phyloP scores from a whole-genome alignment of 2,888 invertebrate species.

The Lacanobia wlatinum region DNA sequence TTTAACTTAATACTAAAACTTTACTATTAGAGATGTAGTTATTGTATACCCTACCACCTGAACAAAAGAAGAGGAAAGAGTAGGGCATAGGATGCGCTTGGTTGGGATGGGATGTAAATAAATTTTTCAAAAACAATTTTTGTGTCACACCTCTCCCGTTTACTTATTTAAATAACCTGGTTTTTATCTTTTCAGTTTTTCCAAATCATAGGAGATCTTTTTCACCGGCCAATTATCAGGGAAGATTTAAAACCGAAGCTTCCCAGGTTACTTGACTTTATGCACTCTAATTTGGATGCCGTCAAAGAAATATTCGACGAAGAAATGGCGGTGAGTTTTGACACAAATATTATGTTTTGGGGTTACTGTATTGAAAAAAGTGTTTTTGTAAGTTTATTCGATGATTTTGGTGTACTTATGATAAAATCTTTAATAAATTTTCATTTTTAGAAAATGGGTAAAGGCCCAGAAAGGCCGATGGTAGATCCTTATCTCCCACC shows the following conservation, averaged over 20 bases:
- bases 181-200: slow-evolving; percentile 89
- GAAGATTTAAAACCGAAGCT: slow-evolving; percentile 93
- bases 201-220: slow-evolving; percentile 93
- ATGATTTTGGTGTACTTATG: neutral
- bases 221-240: slow-evolving; percentile 94
- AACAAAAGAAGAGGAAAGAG: too few relatives aligned
- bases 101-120: too few relatives aligned
- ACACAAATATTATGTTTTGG: neutral
- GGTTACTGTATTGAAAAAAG: neutral
- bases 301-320: slow-evolving; percentile 92
- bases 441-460: slow-evolving; percentile 79
- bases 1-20: too few relatives aligned
- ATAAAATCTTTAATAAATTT: neutral
- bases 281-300: slow-evolving; percentile 92
- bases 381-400: neutral
- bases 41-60: neutral
- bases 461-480: slow-evolving; percentile 87
- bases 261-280: slow-evolving; percentile 91
- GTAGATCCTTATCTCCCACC: slow-evolving; percentile 94
- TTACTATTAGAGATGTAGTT: too few relatives aligned
- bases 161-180: neutral
- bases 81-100: too few relatives aligned
- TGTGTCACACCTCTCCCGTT: too few relatives aligned
- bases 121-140: neutral
- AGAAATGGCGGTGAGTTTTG: slow-evolving; percentile 85